phyloP scores from a whole-genome alignment of 2,797 vertebrate genomes.

The Poecilia picta region DNA sequence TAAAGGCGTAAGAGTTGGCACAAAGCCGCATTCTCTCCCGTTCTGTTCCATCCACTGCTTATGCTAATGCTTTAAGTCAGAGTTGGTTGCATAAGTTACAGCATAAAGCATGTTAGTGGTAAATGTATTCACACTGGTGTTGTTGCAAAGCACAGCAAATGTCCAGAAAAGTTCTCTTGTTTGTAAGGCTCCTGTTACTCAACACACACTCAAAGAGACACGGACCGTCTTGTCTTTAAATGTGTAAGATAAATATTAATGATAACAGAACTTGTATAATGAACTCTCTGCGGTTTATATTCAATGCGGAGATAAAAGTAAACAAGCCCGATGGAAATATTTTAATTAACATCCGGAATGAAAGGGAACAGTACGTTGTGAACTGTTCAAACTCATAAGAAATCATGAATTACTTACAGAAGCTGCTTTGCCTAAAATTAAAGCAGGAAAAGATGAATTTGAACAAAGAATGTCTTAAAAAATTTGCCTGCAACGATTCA shows the following conservation, averaged over 20 bases:
- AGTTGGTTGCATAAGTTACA: slow-evolving; percentile 42
- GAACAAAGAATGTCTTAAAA: not conserved
- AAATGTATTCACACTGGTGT: slow-evolving; percentile 52
- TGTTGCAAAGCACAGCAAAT: slow-evolving; percentile 19
- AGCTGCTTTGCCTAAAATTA: not conserved
- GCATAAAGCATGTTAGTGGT: slow-evolving; percentile 41
- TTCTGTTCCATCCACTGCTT: slow-evolving; percentile 54
- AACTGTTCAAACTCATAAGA: not conserved
- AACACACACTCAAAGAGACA: not conserved
- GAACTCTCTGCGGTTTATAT: not conserved
- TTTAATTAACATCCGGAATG: not conserved
- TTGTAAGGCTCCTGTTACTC: slow-evolving; percentile 14
- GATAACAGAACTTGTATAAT: not conserved
- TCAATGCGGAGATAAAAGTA: not conserved
- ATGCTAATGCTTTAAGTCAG: slow-evolving; percentile 64
- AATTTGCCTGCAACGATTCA: not conserved
- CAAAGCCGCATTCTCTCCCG: slow-evolving; percentile 49
- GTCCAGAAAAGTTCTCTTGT: slow-evolving; percentile 1
- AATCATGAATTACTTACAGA: not conserved
- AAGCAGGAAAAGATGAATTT: not conserved
- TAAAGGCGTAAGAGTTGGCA: slow-evolving; percentile 46
- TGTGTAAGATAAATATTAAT: not conserved
- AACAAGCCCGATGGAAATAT: not conserved
- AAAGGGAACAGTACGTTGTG: not conserved
- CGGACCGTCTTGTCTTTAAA: not conserved